Conservation (phyloP, 2,113 vertebrate genomes). For the Sebastes schlegelii region DNA sequence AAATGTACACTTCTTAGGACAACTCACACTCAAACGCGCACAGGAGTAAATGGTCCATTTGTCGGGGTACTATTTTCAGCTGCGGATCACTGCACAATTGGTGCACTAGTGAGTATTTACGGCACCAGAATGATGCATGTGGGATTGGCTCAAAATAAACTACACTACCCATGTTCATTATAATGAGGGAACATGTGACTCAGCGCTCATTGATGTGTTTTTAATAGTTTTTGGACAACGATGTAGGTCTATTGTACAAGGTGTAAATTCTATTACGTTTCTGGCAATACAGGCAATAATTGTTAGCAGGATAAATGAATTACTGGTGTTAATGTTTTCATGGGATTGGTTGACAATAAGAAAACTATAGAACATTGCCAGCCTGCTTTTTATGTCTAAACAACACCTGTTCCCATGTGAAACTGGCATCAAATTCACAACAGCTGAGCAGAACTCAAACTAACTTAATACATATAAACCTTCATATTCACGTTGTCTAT, state of each 20-base stretch:
- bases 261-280: not conserved
- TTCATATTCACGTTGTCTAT: not conserved
- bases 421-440: not conserved
- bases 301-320: not conserved
- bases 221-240: slow-evolving; percentile 1
- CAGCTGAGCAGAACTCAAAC: not conserved
- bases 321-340: not conserved
- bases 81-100: slow-evolving; percentile 21
- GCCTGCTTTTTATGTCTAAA: not conserved
- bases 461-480: not conserved
- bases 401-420: not conserved
- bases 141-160: slow-evolving; percentile 22
- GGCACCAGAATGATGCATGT: not conserved
- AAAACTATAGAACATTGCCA: not conserved
- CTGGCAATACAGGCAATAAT: not conserved
- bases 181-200: not conserved
- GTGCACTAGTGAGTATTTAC: not conserved
- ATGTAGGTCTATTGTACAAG: not conserved
- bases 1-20: too few species aligned
- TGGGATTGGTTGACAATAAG: slow-evolving; percentile 8
- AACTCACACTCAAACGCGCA: not conserved
- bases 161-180: slow-evolving; percentile 11
- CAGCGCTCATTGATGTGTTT: not conserved
- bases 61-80: slow-evolving; percentile 27
- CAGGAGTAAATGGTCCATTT: not conserved